phyloP scores from a whole-genome alignment of 2,888 invertebrate genomes.

The Antheraea yamamai region DNA sequence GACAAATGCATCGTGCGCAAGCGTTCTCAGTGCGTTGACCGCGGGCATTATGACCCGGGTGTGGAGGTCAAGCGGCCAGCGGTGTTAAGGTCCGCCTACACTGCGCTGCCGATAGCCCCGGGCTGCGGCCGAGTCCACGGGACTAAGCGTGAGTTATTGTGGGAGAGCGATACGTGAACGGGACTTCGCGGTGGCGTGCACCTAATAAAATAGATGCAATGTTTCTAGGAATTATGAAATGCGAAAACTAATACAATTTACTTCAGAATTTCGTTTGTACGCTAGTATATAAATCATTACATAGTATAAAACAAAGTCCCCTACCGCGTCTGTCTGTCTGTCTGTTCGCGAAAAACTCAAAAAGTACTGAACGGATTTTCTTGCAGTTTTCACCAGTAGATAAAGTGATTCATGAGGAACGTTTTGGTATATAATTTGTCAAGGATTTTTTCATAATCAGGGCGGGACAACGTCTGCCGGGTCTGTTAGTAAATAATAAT shows the following conservation, averaged over 20 bases:
- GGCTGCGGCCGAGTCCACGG: slow-evolving; percentile 27
- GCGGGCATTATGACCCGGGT: slow-evolving; percentile 35
- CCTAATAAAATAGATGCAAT: background rate
- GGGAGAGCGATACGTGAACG: slow-evolving; percentile 9
- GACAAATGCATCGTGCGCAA: slow-evolving; percentile 52
- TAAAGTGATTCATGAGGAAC: too few relatives aligned
- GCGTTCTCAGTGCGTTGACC: slow-evolving; percentile 55
- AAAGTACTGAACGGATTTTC: too few relatives aligned
- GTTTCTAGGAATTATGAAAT: background rate
- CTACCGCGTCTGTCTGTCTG: too few relatives aligned
- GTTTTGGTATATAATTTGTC: too few relatives aligned
- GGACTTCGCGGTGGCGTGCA: background rate
- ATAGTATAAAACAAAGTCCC: too few relatives aligned
- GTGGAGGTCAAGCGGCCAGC: slow-evolving; percentile 76
- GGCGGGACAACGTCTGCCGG: too few relatives aligned
- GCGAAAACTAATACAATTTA: background rate
- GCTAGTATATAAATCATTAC: too few relatives aligned
- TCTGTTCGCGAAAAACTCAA: too few relatives aligned
- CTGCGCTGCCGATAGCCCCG: slow-evolving; percentile 44
- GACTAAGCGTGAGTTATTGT: slow-evolving; percentile 13
- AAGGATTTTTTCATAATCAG: too few relatives aligned
- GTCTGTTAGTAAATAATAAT: too few relatives aligned
- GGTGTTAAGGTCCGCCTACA: slow-evolving; percentile 59
- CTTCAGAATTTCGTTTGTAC: background rate
- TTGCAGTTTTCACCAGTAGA: too few relatives aligned